Evolutionary conservation across 2,888 invertebrate genomes (phyloP).

Genomic region (Aphidoletes aphidimyza): DNA sequence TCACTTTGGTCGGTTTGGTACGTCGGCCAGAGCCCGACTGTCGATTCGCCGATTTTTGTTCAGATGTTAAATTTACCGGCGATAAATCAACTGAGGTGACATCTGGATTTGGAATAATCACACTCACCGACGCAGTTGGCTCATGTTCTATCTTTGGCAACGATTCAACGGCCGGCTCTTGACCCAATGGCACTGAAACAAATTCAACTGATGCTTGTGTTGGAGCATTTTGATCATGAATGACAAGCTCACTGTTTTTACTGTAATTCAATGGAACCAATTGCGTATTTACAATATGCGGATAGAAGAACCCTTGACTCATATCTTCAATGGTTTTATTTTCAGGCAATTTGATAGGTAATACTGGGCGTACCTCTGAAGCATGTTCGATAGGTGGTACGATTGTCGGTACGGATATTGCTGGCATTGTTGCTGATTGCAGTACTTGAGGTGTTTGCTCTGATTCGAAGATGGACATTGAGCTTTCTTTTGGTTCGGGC

Average conservation of each 20-base stretch:
- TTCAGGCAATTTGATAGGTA: not conserved
- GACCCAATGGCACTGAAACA: too few species aligned
- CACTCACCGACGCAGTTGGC: not conserved
- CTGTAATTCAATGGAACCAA: not conserved
- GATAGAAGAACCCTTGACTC: conserved; percentile 7
- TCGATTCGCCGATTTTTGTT: not conserved
- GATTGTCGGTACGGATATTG: not conserved
- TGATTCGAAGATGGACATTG: too few species aligned
- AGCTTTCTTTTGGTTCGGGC: not conserved
- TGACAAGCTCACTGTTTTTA: not conserved
- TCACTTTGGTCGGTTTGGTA: not conserved
- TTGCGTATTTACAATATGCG: conserved; percentile 16
- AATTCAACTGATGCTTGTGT: not conserved
- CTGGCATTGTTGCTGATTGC: not conserved
- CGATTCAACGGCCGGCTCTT: not conserved
- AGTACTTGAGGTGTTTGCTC: not conserved
- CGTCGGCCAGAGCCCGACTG: conserved; percentile 14
- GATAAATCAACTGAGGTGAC: conserved; percentile 19
- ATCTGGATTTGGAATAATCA: not conserved
- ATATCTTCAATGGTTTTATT: not conserved
- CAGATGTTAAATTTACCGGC: not conserved
- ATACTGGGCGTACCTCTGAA: not conserved
- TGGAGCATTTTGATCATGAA: not conserved
- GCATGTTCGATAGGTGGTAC: not conserved
- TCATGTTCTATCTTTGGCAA: not conserved